Percentiles rank a stretch among this genome's conserved stretches.
Evolutionary conservation across 2,888 invertebrate genomes (phyloP).

Genomic region (Latrodectus elegans): DNA sequence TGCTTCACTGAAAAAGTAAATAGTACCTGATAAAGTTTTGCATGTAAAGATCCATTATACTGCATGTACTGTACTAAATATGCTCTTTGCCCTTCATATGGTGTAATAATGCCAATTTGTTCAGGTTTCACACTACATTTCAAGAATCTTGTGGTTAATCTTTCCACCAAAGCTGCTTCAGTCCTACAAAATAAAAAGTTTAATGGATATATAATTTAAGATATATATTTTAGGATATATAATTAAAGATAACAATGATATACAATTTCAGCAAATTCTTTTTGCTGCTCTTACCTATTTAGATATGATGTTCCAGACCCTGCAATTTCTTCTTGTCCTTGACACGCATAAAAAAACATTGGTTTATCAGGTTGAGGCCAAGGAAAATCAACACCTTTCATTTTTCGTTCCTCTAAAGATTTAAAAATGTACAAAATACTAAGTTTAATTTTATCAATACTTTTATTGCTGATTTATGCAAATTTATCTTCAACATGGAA

Average conservation of each 20-base stretch:
- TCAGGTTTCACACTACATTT: constrained; percentile 96
- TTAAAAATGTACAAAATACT: not conserved
- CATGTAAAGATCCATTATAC: constrained; percentile 96
- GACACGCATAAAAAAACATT: constrained; percentile 99
- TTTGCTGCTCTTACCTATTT: constrained; percentile 79
- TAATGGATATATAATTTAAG: not conserved
- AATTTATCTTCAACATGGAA: too few relatives aligned
- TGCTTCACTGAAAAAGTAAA: not conserved
- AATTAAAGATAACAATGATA: not conserved
- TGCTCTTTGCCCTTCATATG: constrained; percentile 98
- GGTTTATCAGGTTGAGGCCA: constrained; percentile 98
- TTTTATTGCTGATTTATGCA: too few relatives aligned
- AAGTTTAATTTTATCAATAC: too few relatives aligned
- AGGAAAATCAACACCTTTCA: constrained; percentile 94
- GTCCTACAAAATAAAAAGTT: constrained; percentile 79
- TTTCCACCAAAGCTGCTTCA: constrained; percentile 98
- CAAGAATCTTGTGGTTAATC: constrained; percentile 94
- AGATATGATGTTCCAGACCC: constrained; percentile 98
- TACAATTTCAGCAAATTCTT: not conserved
- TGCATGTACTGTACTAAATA: constrained; percentile 99
- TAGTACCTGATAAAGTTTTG: constrained; percentile 86
- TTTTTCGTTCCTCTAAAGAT: constrained; percentile 86
- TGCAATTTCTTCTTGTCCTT: constrained; percentile 98
- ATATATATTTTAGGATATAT: too few relatives aligned
- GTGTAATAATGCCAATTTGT: constrained; percentile 99